Evolutionary conservation across 2,113 vertebrate genomes (phyloP).

Genomic region (Alces alces): DNA sequence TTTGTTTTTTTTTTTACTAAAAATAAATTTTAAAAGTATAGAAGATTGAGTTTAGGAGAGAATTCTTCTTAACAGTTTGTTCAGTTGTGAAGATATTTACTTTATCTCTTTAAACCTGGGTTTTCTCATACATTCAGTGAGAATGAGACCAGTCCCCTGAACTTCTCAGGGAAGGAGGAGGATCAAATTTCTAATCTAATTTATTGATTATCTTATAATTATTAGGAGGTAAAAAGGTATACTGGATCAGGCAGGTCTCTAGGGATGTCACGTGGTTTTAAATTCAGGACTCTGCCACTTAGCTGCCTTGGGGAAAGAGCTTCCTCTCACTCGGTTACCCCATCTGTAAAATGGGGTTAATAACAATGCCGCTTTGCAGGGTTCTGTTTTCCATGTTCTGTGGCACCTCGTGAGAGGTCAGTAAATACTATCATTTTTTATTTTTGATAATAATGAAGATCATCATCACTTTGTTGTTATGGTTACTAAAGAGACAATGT

Average conservation of each 20-base stretch:
- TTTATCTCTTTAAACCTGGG: neutral
- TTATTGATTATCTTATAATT: neutral
- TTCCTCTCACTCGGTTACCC: neutral
- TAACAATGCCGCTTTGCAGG: neutral
- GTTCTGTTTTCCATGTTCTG: neutral
- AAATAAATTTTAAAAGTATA: neutral
- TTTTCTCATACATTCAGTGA: neutral
- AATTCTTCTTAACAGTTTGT: neutral
- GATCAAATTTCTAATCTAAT: neutral
- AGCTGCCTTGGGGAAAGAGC: neutral
- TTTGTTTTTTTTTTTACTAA: neutral
- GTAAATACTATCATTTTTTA: neutral
- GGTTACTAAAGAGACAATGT: neutral
- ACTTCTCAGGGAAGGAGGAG: neutral
- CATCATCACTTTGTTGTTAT: neutral
- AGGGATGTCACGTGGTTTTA: neutral
- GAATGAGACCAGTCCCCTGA: neutral
- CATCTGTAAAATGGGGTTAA: neutral
- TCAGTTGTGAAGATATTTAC: neutral
- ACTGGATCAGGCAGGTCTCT: neutral
- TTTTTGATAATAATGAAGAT: neutral
- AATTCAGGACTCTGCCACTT: neutral
- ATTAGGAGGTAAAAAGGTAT: neutral
- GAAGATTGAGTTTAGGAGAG: neutral
- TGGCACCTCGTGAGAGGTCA: neutral